phyloP scores from a whole-genome alignment of 2,113 vertebrate genomes.

The Antennarius striatus region DNA sequence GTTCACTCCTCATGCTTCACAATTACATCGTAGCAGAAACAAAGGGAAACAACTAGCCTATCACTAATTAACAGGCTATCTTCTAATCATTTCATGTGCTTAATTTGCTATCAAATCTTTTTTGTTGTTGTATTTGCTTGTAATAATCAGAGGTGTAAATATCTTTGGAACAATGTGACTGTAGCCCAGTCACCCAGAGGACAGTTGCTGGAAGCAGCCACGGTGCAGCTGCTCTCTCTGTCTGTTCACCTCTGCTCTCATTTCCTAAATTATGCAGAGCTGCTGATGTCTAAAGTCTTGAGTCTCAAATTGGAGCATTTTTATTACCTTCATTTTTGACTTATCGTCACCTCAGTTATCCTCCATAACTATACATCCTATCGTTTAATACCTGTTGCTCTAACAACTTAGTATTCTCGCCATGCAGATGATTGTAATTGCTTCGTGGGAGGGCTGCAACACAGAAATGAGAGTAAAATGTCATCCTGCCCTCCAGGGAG shows the following conservation, averaged over 20 bases:
- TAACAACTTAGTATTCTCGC: conserved; percentile 24
- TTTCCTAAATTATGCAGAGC: conserved; percentile 28
- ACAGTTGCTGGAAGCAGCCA: conserved; percentile 25
- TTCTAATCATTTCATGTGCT: no score
- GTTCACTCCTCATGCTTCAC: no score
- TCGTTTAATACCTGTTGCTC: conserved; percentile 18
- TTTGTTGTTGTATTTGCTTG: no score
- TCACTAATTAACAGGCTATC: no score
- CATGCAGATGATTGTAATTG: conserved; percentile 2
- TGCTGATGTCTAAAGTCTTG: background rate
- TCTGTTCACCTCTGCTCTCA: conserved; percentile 43
- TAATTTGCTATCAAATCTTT: no score
- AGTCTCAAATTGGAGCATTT: background rate
- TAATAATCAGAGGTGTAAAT: no score
- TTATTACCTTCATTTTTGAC: background rate
- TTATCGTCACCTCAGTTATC: background rate
- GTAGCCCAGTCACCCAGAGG: conserved; percentile 10
- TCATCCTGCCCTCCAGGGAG: conserved; percentile 27
- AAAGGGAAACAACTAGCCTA: no score
- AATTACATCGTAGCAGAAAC: no score
- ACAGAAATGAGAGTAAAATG: conserved; percentile 32
- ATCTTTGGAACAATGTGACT: no score
- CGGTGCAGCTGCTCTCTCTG: conserved; percentile 26
- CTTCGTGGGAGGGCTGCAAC: conserved; percentile 10
- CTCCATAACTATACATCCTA: conserved; percentile 13